Percentiles rank a stretch among this genome's conserved stretches.
These are phyloP conservation scores for Petroica traversi DNA, from an alignment of 2,113 vertebrate genomes.

Conservation along the genomic window DNA sequence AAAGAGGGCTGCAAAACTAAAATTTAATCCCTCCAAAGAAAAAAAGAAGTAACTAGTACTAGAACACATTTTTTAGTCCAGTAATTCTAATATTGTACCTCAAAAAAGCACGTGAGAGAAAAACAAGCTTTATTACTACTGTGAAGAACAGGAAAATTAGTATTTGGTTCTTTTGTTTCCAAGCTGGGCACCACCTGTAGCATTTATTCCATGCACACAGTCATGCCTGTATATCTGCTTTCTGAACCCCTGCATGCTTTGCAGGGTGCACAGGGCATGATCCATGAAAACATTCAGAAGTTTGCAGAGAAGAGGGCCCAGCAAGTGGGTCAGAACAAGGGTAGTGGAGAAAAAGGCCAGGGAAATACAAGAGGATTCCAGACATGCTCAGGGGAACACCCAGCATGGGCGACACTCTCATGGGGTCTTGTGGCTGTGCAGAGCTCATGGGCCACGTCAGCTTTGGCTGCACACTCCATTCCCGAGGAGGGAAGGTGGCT, in stretches of 20 bases:
- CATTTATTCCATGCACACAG: background rate
- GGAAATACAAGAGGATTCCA: background rate
- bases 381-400: background rate
- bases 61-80: background rate
- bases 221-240: background rate
- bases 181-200: background rate
- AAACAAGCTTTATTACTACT: background rate
- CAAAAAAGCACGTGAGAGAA: background rate
- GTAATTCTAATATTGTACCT: background rate
- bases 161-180: background rate
- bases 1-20: background rate
- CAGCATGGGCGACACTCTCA: background rate
- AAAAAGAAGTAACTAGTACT: background rate
- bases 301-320: background rate
- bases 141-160: background rate
- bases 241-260: background rate
- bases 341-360: background rate
- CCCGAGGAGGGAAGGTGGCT: background rate
- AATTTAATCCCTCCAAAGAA: background rate
- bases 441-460: fast-evolving
- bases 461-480: fast-evolving
- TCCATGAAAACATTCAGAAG: background rate
- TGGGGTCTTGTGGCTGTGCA: background rate
- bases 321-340: background rate
- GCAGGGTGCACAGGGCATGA: background rate